Percentiles rank a stretch among this genome's conserved stretches.
Conservation (phyloP, 2,888 invertebrate species). For the Coronaproctus castanopsis region DNA sequence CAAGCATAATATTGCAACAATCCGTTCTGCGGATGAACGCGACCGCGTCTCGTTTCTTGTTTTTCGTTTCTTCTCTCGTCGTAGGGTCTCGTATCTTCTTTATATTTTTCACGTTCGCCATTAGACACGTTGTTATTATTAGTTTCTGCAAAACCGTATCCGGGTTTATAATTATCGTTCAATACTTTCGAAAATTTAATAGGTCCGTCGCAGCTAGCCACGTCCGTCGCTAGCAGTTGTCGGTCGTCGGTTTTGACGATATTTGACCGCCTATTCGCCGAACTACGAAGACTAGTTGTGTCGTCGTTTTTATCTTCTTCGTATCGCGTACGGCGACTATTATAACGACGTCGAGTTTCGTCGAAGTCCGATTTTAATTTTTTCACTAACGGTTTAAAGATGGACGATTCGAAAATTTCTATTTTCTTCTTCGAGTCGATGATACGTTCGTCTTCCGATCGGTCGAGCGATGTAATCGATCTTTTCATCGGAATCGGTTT, state of each 20-base stretch:
- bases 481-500: constrained; percentile 11
- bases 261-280: too few relatives aligned
- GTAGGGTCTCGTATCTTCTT: background rate
- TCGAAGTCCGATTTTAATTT: constrained; percentile 25
- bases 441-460: background rate
- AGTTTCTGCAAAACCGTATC: constrained; percentile 17
- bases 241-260: background rate
- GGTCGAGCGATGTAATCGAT: background rate
- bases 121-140: too few relatives aligned
- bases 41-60: constrained; percentile 33
- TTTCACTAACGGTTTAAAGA: constrained; percentile 14
- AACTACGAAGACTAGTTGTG: background rate
- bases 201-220: constrained; percentile 83
- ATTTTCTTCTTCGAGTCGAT: constrained; percentile 5
- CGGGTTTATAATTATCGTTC: constrained; percentile 50
- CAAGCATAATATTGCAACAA: constrained; percentile 73
- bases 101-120: background rate
- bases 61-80: background rate
- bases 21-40: constrained; percentile 1
- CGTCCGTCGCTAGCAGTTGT: constrained; percentile 34
- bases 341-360: background rate
- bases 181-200: constrained; percentile 67
- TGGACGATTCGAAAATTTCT: constrained; percentile 14
- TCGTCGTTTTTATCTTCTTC: background rate
- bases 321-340: background rate